A percentile compares a stretch with the other conserved stretches of the same genome.
These are phyloP conservation scores for Pica pica DNA, from an alignment of 2,113 vertebrate genomes.

Conservation along the genomic window DNA sequence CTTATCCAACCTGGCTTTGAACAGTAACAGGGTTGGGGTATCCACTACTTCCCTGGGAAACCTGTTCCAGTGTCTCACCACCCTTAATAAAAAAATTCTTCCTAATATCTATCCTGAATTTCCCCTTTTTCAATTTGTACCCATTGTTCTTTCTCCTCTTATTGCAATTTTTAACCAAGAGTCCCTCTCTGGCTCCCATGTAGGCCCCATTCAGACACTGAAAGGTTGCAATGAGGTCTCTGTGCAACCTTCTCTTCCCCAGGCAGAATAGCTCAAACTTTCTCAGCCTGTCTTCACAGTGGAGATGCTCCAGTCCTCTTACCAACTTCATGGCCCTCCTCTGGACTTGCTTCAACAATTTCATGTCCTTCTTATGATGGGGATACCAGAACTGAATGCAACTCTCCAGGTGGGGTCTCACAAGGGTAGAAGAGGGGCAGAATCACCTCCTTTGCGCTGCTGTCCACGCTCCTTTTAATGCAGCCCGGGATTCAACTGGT, in stretches of 20 bases:
- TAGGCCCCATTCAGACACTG: not conserved
- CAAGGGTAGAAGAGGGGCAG: not conserved
- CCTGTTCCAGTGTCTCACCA: not conserved
- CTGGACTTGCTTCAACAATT: not conserved
- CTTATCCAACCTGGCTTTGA: not conserved
- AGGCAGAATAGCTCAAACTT: not conserved
- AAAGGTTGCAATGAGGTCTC: not conserved
- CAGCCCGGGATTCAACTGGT: accelerated
- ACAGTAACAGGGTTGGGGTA: not conserved
- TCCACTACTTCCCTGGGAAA: accelerated
- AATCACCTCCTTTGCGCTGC: not conserved
- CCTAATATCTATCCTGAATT: not conserved
- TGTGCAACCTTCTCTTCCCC: not conserved
- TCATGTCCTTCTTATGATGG: not conserved
- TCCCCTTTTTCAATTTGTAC: not conserved
- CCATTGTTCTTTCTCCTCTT: not conserved
- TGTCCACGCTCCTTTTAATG: accelerated
- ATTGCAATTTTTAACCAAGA: not conserved
- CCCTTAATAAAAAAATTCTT: not conserved
- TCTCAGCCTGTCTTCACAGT: not conserved
- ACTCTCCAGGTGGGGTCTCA: not conserved
- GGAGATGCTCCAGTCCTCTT: not conserved
- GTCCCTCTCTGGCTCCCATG: not conserved
- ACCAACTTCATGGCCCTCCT: not conserved
- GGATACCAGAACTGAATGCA: not conserved